A percentile compares a stretch with the other conserved stretches of the same genome.
These are phyloP conservation scores for Tetragnatha versicolor DNA, from an alignment of 1,140 invertebrate genomes.

Conservation along the genomic window DNA sequence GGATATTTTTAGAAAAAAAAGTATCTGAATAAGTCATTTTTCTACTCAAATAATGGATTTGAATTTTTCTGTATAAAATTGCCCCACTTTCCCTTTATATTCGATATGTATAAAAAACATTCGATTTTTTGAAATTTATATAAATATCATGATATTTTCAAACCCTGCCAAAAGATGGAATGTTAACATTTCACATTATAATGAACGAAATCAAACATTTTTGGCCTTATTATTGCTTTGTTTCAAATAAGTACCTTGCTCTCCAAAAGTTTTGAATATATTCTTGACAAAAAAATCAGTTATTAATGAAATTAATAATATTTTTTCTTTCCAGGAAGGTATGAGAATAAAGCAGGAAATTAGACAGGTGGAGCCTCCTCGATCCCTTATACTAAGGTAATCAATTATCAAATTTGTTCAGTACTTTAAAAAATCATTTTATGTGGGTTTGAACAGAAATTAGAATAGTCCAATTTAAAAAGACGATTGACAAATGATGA, in stretches of 20 bases:
- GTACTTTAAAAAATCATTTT: not conserved
- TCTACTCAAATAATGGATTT: no score
- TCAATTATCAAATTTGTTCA: no score
- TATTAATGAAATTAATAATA: not conserved
- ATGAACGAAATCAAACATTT: not conserved
- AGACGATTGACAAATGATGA: not conserved
- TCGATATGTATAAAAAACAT: no score
- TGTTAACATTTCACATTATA: not conserved
- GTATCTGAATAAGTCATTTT: no score
- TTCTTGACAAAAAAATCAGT: not conserved
- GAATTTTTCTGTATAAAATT: no score
- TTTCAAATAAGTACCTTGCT: not conserved
- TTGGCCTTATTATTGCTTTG: not conserved
- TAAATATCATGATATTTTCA: not conserved
- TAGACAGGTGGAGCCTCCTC: conserved; percentile 37
- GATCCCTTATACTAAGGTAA: conserved; percentile 38
- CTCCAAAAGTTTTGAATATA: not conserved
- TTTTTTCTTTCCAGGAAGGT: conserved; percentile 19
- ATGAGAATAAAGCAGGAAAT: conserved; percentile 51
- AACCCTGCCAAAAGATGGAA: not conserved
- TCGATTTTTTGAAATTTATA: no score
- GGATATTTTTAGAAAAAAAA: no score
- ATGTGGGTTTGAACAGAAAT: not conserved
- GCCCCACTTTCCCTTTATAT: not conserved
- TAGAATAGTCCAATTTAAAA: not conserved